Base-by-base conservation (phyloP, 1,140 invertebrate species). In the Theocolax elegans region DNA sequence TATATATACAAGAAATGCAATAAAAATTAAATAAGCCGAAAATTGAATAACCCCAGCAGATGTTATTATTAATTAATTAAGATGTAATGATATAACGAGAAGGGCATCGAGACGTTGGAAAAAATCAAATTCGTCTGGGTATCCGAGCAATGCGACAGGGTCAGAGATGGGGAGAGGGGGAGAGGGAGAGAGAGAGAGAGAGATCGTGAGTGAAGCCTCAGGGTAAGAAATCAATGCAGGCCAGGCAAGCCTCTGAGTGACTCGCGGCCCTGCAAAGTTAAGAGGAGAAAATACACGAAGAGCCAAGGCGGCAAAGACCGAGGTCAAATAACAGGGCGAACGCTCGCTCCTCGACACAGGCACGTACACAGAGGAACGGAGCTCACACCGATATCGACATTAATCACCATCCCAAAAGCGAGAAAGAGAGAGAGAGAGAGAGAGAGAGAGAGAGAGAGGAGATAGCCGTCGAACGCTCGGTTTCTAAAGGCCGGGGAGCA, bases 321-420 rank as follows among this genome's bases (percentile, higher is more conserved):
- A 66, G 51, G 40, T 54, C 63, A 29, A 48, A 56, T 17, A 48
- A 44, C 25, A 25, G 17, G 60, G 19, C 7, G 38, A 46, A 38
- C 4, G 46, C 38, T 44, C 19, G 12, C 38, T 4, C 13, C 19
- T n/a, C 31, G 21, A 3, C 2, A 1, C 44, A 40, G 31, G 23
- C 17, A 21, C 51, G 23, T 3, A 4, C 25, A 40, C n/a, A 19
- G 0, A 23, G 1, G 9, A 31, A 13, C 35, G 2, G 0, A 3
- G n/a, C 3, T 15, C 64, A 12, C 51, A 19, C 19, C 1, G 79
- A 51, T 49, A 84, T 85, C 81, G 81, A 85, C 84, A 86, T 85
- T 84, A 85, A 86, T 86, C 84, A 85, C 83, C 77, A 80, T 83
- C 75, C 78, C 58, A 23, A n/a, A 25, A 35, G 44, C n/a, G 17